A percentile compares a stretch with the other conserved stretches of the same genome.
Conservation (phyloP, 2,888 invertebrate genomes). For the Digitonthophagus gazella region DNA sequence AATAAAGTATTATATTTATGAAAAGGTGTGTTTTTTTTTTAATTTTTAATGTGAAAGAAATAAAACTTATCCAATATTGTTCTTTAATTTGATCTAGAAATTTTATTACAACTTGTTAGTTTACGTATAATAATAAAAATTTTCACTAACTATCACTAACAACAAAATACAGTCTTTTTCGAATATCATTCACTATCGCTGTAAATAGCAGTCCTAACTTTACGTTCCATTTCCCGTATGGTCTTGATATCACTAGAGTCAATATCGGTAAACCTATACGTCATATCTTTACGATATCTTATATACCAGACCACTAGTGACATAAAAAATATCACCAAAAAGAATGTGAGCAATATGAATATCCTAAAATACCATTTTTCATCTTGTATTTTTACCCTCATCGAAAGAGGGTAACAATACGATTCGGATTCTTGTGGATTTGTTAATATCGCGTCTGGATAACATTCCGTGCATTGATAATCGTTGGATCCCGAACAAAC, state of each 20-base stretch:
- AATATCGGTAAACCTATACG: constrained; percentile 33
- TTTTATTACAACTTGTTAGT: not conserved
- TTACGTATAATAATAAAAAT: not conserved
- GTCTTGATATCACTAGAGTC: constrained; percentile 35
- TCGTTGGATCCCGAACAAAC: constrained; percentile 68
- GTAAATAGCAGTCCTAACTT: constrained; percentile 43
- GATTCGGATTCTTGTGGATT: constrained; percentile 46
- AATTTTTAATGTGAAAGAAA: not conserved
- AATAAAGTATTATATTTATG: constrained; percentile 13
- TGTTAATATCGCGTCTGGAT: constrained; percentile 61
- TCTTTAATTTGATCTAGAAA: not conserved
- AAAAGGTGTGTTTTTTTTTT: not conserved
- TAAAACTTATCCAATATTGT: not conserved
- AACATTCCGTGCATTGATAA: constrained; percentile 67
- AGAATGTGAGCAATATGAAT: constrained; percentile 37
- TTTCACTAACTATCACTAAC: not conserved
- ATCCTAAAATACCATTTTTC: constrained; percentile 43
- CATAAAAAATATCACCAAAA: constrained; percentile 34
- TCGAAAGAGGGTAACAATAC: constrained; percentile 46
- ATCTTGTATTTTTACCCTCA: constrained; percentile 33
- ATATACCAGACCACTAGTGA: constrained; percentile 25
- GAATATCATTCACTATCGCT: constrained; percentile 37
- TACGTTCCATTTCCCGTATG: constrained; percentile 41
- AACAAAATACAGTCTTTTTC: not conserved
- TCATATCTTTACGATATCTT: constrained; percentile 28